Conservation (phyloP, 1,140 invertebrate genomes). For the Diorhabda elongata region DNA sequence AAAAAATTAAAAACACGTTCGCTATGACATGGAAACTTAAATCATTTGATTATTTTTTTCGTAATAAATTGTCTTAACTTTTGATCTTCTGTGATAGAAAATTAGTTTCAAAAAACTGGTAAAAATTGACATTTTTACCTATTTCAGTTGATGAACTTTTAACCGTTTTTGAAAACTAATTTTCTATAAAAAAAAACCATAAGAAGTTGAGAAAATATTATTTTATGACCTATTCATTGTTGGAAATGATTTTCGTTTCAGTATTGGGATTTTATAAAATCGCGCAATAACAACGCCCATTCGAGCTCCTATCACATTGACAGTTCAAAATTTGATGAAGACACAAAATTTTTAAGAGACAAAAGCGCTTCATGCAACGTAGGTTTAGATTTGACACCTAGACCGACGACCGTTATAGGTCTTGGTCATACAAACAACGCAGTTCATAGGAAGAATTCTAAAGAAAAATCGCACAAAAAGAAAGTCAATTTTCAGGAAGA, state of each 20-base stretch:
- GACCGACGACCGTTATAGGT: slow-evolving; percentile 62
- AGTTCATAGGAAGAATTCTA: slow-evolving; percentile 33
- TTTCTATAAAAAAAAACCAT: too few relatives aligned
- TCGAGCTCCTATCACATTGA: slow-evolving; percentile 47
- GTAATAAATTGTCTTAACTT: too few relatives aligned
- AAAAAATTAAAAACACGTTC: too few relatives aligned
- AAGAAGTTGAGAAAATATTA: too few relatives aligned
- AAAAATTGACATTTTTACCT: too few relatives aligned
- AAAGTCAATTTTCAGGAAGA: slow-evolving; percentile 45
- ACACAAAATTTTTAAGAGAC: slow-evolving; percentile 53
- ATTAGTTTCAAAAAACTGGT: too few relatives aligned
- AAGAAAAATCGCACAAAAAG: slow-evolving; percentile 38
- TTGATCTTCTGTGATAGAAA: too few relatives aligned
- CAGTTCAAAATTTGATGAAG: slow-evolving; percentile 43
- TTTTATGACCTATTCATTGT: too few relatives aligned
- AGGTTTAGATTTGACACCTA: slow-evolving; percentile 60
- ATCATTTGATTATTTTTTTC: too few relatives aligned
- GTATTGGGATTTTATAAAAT: slow-evolving; percentile 66
- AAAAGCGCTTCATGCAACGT: slow-evolving; percentile 68
- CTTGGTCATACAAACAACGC: slow-evolving; percentile 25
- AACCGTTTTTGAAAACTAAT: too few relatives aligned
- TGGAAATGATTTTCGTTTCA: slow-evolving; percentile 39
- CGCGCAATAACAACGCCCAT: slow-evolving; percentile 51
- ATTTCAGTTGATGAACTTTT: too few relatives aligned
- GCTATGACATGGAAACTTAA: too few relatives aligned